Percentiles rank a stretch among this genome's conserved stretches.
phyloP scores from a whole-genome alignment of 2,888 invertebrate species.

The Chymomyza caudatula region DNA sequence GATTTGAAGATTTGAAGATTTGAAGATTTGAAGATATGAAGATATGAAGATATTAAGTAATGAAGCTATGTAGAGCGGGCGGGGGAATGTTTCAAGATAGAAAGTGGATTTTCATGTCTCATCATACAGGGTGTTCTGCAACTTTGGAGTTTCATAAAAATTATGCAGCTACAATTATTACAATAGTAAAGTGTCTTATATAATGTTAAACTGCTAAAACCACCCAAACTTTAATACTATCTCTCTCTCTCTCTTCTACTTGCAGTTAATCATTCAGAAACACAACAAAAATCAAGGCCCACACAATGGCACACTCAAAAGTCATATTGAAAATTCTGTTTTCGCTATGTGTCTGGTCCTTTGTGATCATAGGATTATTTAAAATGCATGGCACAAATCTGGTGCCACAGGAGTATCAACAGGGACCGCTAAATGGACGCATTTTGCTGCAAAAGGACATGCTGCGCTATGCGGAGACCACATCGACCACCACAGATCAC shows the following conservation, averaged over 20 bases:
- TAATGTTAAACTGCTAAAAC: no score
- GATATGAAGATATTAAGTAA: no score
- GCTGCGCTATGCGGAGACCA: conserved; percentile 74
- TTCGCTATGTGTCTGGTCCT: conserved; percentile 78
- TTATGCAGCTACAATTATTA: no score
- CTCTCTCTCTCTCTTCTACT: neutral
- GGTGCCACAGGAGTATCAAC: conserved; percentile 75
- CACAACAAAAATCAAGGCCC: neutral
- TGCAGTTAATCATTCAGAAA: conserved; percentile 7
- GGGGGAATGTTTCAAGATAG: no score
- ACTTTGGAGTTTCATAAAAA: no score
- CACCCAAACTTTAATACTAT: neutral
- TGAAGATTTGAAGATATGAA: no score
- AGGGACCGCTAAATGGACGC: conserved; percentile 76
- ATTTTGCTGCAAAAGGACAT: conserved; percentile 77
- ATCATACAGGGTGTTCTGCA: no score
- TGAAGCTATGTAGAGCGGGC: no score
- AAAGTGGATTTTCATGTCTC: no score
- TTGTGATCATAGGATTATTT: conserved; percentile 77
- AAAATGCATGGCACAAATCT: conserved; percentile 77
- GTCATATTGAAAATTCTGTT: conserved; percentile 77
- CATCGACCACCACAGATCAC: conserved; percentile 78
- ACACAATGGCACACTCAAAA: conserved; percentile 75
- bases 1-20: no score
- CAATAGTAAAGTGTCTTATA: no score